A percentile compares a stretch with the other conserved stretches of the same genome.
phyloP scores from a whole-genome alignment of 2,113 vertebrate species.

The Sylvilagus bachmani region DNA sequence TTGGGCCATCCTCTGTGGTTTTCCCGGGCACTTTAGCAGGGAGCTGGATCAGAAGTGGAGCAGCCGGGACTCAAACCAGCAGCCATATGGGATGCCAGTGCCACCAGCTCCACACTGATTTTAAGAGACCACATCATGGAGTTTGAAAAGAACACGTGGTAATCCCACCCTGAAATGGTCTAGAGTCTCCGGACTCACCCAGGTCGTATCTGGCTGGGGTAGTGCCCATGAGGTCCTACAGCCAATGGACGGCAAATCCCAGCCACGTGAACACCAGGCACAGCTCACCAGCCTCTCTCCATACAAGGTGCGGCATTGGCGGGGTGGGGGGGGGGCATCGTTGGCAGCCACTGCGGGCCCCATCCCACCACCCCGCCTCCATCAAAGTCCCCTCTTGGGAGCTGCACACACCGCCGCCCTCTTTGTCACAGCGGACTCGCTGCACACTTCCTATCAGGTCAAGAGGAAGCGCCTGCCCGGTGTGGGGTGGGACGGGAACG shows the following conservation, averaged over 20 bases:
- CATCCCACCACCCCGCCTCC: neutral
- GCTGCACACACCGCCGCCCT: too few species aligned
- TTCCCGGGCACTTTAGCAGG: too few species aligned
- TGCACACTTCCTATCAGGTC: constrained; percentile 29
- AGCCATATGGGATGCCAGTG: too few species aligned
- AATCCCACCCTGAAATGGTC: neutral
- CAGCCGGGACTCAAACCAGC: too few species aligned
- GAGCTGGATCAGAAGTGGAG: too few species aligned
- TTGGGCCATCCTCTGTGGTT: too few species aligned
- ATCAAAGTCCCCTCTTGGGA: constrained; percentile 29
- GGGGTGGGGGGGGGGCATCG: too few species aligned
- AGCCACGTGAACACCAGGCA: neutral
- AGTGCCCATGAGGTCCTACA: fast-evolving
- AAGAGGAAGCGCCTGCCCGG: neutral
- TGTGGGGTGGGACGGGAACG: neutral
- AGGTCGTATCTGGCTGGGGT: neutral
- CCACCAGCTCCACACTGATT: neutral
- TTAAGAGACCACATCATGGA: neutral
- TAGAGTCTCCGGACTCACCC: neutral
- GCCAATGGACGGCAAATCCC: neutral
- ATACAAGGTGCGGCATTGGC: neutral
- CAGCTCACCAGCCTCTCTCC: constrained; percentile 35
- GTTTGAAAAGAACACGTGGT: neutral
- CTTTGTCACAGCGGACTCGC: neutral
- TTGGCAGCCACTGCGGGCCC: too few species aligned